Evolutionary conservation across 2,797 vertebrate species (phyloP).

Genomic region (Ctenochaetus hawaiiensis): DNA sequence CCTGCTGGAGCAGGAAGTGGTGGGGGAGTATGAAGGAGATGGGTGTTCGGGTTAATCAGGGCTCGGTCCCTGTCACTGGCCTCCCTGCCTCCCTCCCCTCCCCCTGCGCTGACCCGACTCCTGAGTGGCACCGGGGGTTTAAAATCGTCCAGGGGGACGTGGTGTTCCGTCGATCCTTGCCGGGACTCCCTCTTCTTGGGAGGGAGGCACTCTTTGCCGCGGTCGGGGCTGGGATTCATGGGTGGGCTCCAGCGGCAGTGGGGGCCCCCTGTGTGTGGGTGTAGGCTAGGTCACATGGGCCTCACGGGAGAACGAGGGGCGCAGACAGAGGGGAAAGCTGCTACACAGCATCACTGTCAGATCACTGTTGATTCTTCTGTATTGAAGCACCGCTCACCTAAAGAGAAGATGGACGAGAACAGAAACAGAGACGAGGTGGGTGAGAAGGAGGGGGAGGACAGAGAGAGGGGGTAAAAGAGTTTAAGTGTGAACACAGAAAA

Average conservation of each 20-base stretch:
- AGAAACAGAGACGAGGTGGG: conserved; percentile 18
- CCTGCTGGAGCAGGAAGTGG: conserved; percentile 71
- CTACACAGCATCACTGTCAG: conserved; percentile 86
- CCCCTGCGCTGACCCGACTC: conserved; percentile 69
- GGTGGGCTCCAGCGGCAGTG: conserved; percentile 84
- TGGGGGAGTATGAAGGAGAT: conserved; percentile 74
- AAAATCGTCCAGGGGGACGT: conserved; percentile 82
- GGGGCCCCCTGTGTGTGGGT: conserved; percentile 78
- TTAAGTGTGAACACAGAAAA: conserved; percentile 33
- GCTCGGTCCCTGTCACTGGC: conserved; percentile 64
- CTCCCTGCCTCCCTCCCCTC: conserved; percentile 79
- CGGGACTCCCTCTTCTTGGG: conserved; percentile 89
- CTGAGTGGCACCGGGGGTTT: conserved; percentile 85
- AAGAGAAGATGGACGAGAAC: conserved; percentile 21
- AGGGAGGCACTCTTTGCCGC: conserved; percentile 88
- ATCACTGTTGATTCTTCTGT: conserved; percentile 64
- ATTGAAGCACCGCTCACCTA: conserved; percentile 79
- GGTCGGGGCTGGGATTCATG: conserved; percentile 89
- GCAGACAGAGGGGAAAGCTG: conserved; percentile 76
- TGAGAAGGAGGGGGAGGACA: neutral
- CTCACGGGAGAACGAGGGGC: conserved; percentile 84
- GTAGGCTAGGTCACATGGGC: conserved; percentile 89
- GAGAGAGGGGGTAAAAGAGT: conserved; percentile 26
- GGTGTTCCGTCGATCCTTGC: conserved; percentile 83
- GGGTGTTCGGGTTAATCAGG: conserved; percentile 72